These are phyloP conservation scores for Cuculus canorus DNA, from an alignment of 2,797 vertebrate species.

Conservation along the genomic window DNA sequence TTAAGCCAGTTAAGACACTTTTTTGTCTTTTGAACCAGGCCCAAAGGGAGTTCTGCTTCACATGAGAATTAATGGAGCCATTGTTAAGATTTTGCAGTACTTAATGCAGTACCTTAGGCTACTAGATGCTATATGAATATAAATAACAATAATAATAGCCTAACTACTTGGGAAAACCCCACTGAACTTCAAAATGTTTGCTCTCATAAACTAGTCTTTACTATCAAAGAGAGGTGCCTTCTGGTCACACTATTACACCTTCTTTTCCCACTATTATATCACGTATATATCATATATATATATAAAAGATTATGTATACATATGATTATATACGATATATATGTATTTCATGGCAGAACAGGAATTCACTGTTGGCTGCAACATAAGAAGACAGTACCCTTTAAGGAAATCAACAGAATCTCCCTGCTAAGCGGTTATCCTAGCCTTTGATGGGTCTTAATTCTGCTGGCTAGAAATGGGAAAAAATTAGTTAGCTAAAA, in stretches of 20 bases:
- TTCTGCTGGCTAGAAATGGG: constrained; percentile 7
- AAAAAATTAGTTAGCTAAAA: constrained; percentile 42
- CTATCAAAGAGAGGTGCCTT: background rate
- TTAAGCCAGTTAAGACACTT: background rate
- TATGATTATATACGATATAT: too few relatives aligned
- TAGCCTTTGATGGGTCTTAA: background rate
- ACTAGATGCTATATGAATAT: background rate
- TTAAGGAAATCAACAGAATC: background rate
- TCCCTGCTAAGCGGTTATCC: background rate
- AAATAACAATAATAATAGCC: constrained; percentile 27
- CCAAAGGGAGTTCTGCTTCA: background rate
- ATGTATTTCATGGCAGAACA: background rate
- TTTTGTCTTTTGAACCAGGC: background rate
- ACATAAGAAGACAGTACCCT: background rate
- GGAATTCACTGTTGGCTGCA: background rate
- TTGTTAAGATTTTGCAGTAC: background rate
- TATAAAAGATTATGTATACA: too few relatives aligned
- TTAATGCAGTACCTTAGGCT: constrained; percentile 1
- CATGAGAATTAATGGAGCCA: background rate
- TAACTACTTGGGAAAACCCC: background rate
- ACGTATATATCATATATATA: too few relatives aligned
- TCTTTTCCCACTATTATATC: too few relatives aligned
- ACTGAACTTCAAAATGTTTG: background rate
- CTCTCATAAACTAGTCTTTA: background rate
- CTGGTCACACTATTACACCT: fast-evolving